Evolutionary conservation across 2,888 invertebrate species (phyloP), one percentile per base, ranked within the genome.

Genomic region (Cactoblastis cactorum): DNA sequence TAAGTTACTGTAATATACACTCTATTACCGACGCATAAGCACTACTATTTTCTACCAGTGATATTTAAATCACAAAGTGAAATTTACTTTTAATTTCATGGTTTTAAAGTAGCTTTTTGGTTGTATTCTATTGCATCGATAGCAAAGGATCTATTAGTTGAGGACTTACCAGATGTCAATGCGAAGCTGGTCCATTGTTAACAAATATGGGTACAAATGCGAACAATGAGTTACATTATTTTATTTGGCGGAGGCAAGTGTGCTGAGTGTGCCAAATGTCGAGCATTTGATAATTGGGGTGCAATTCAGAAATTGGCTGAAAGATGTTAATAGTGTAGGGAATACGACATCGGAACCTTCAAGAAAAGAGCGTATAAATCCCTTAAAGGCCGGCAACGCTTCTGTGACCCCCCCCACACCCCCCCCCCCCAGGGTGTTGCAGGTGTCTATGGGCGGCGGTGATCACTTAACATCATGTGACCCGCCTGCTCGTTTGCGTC

Each of bases 191-290:
- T 59, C 80, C 62, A 83, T 88, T 88, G 88, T 88, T 80, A 82
- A 81, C 83, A 83, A 85, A 84, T 83, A 83, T 74, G 79, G 76
- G 77, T 78, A 84, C 86, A 85, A 87, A 82, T 76, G 81, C 62
- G 73, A 74, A 86, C 83, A 87, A 86, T 78, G 75, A 68, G 66
- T 65, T 68, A 76, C 78, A 79, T 81, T 80, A 84, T 83, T 80
- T 79, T 78, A 81, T 85, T 85, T 77, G 71, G 72, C 60, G 64
- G 58, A 75, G 75, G 77, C 80, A 70, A 78, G 75, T 77, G 67
- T 67, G 59, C 64, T 62, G 67, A 71, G 65, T 55, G 67, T 65
- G 75, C 83, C 88, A 86, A 87, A 85, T 87, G 87, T 83, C 83
- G 71, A 69, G 75, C 64, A 79, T 83, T 82, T 77, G 67, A 74